phyloP scores from a whole-genome alignment of 2,113 vertebrate genomes.

The Lamprologus lemairii region DNA sequence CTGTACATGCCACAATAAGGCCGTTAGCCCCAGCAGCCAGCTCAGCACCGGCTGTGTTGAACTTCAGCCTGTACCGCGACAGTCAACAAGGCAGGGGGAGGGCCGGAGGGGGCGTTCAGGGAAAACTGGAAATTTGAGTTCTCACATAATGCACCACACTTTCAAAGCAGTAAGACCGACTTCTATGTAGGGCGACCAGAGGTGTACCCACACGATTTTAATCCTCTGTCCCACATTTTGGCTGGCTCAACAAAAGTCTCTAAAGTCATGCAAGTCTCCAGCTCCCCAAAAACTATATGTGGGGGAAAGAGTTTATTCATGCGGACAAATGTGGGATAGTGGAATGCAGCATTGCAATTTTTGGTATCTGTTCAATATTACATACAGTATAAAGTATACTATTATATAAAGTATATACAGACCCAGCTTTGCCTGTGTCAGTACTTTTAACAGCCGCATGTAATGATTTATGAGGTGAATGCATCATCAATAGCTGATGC shows the following conservation, averaged over 20 bases:
- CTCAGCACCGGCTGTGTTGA: slow-evolving; percentile 46
- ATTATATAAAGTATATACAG: background rate
- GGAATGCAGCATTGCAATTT: background rate
- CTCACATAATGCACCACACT: rapidly evolving
- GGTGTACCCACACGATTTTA: background rate
- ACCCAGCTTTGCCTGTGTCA: background rate
- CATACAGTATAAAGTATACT: background rate
- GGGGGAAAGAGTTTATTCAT: background rate
- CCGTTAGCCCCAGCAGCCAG: background rate
- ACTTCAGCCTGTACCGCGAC: slow-evolving; percentile 56
- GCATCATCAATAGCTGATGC: background rate
- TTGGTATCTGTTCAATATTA: background rate
- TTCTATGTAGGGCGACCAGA: background rate
- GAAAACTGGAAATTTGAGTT: background rate
- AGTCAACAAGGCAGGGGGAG: slow-evolving; percentile 38
- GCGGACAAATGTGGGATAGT: background rate
- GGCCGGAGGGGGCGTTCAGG: slow-evolving; percentile 23
- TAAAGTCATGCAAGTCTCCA: background rate
- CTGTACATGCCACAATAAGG: background rate
- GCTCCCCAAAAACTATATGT: background rate
- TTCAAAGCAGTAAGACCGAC: background rate
- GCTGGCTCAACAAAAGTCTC: background rate
- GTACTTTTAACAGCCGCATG: background rate
- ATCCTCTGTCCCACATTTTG: background rate
- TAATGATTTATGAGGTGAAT: background rate